Conservation (phyloP, 2,888 invertebrate species). For the Portevinia maculata region DNA sequence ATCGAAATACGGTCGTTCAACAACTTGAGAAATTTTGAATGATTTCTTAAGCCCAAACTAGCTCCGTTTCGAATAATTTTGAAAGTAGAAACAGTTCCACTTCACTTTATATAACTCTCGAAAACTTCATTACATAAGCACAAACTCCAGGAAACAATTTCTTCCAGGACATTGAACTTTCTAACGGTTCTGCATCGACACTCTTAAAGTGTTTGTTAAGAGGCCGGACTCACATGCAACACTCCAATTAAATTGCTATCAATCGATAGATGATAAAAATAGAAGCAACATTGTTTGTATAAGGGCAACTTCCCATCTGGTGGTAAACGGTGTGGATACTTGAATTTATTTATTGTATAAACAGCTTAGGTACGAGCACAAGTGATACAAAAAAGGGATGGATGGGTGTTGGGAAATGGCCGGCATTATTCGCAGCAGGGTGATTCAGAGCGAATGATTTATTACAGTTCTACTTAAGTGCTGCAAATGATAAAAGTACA, state of each 20-base stretch:
- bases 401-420: not conserved
- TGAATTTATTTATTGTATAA: not conserved
- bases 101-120: not conserved
- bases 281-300: not conserved
- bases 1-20: no score
- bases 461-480: no score
- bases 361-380: not conserved
- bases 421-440: not conserved
- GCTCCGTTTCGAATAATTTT: no score
- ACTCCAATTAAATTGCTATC: not conserved
- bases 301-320: slow-evolving; percentile 2
- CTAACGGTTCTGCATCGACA: not conserved
- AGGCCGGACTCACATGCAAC: not conserved
- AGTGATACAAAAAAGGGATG: not conserved
- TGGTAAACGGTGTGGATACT: not conserved
- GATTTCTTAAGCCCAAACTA: no score
- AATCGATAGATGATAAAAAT: slow-evolving; percentile 4
- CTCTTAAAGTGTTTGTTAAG: not conserved
- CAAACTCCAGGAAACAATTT: not conserved
- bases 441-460: not conserved
- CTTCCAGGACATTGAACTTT: not conserved
- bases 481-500: no score
- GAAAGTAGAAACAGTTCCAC: not conserved
- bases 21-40: no score
- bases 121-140: not conserved